These are phyloP conservation scores for Varanus salvator DNA, from an alignment of 2,113 vertebrate species.

Conservation along the genomic window DNA sequence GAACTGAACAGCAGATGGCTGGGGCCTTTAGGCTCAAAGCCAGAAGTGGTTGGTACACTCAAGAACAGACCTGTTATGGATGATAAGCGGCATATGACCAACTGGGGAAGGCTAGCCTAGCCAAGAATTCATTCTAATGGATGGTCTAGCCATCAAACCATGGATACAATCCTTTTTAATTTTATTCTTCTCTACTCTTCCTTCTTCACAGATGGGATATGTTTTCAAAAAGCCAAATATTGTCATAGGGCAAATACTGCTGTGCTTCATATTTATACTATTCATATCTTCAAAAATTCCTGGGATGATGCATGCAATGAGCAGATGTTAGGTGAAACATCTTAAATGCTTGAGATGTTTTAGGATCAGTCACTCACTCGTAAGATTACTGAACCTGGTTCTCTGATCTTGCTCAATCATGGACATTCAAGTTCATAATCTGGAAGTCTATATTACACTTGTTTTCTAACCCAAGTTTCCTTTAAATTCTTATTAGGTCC, in stretches of 20 bases:
- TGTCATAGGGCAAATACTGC: neutral
- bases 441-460: neutral
- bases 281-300: conserved; percentile 6
- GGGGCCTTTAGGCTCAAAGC: conserved; percentile 32
- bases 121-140: conserved; percentile 32
- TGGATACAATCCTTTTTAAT: conserved; percentile 4
- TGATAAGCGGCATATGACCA: conserved; percentile 40
- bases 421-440: conserved; percentile 10
- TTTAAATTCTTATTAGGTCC: neutral
- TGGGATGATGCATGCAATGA: neutral
- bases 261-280: conserved; percentile 12
- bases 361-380: neutral
- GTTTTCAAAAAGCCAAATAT: conserved; percentile 22
- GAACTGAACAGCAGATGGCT: conserved; percentile 32
- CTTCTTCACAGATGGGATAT: conserved; percentile 35
- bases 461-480: neutral
- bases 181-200: neutral
- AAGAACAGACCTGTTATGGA: conserved; percentile 30
- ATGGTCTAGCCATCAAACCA: conserved; percentile 12
- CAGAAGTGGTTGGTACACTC: conserved; percentile 25
- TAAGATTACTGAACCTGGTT: neutral
- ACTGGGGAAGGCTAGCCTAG: conserved; percentile 26
- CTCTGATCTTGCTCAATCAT: neutral
- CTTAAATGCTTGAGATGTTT: neutral
- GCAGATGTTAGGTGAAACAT: conserved; percentile 8